Conservation (phyloP, 2,888 invertebrate genomes). For the Drosophila mulleri region DNA sequence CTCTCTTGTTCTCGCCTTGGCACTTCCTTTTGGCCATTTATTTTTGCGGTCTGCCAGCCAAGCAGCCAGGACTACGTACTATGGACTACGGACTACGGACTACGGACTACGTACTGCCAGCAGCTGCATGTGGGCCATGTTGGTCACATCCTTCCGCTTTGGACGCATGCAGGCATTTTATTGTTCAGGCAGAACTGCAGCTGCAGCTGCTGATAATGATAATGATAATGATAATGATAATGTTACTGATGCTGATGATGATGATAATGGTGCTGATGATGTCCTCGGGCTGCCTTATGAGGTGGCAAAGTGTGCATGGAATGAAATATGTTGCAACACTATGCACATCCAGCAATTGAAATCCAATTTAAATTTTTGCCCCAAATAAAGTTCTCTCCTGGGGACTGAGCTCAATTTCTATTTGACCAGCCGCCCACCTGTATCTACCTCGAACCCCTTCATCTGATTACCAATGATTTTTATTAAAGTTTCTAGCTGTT, state of each 20-base stretch:
- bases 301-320: conserved; percentile 32
- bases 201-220: conserved; percentile 3
- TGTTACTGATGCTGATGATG: conserved; percentile 3
- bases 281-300: conserved; percentile 16
- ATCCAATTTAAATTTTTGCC: conserved; percentile 58
- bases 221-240: not conserved
- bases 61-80: conserved; percentile 1
- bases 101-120: conserved; percentile 5
- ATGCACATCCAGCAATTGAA: conserved; percentile 51
- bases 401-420: not conserved
- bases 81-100: not conserved
- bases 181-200: conserved; percentile 29
- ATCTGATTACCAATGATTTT: not conserved
- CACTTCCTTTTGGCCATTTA: conserved; percentile 68
- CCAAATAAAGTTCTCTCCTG: conserved; percentile 6
- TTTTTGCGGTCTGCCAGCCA: conserved; percentile 56
- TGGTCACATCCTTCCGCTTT: conserved; percentile 55
- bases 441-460: not conserved
- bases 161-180: conserved; percentile 38
- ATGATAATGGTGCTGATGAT: conserved; percentile 8
- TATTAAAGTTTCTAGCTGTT: not conserved
- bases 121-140: conserved; percentile 49
- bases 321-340: conserved; percentile 45
- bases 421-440: not conserved
- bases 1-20: conserved; percentile 48